These are phyloP conservation scores for Andrena hattorfiana DNA, from an alignment of 2,888 invertebrate species.

Conservation along the genomic window DNA sequence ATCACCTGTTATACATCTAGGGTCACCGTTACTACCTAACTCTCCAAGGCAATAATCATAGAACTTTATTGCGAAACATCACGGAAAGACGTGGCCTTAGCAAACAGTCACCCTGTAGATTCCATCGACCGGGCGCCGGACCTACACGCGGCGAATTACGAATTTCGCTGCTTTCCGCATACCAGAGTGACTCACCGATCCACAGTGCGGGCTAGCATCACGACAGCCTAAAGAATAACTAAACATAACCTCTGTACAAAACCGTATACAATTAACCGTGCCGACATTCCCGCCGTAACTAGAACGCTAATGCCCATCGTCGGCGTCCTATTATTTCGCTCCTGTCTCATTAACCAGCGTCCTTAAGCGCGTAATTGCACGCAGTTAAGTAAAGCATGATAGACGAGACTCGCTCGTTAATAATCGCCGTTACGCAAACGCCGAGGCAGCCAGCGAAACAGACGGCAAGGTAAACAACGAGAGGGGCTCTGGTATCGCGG, in stretches of 20 bases:
- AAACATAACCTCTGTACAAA: neutral
- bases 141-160: no score
- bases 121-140: no score
- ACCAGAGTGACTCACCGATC: no score
- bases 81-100: no score
- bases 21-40: no score
- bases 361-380: neutral
- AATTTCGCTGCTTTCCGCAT: no score
- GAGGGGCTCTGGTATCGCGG: neutral
- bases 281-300: neutral
- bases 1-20: no score
- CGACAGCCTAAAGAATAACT: neutral
- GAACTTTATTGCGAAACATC: no score
- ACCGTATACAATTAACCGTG: neutral
- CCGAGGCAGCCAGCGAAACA: neutral
- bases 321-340: neutral
- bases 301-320: neutral
- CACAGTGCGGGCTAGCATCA: neutral
- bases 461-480: neutral
- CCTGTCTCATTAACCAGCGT: neutral
- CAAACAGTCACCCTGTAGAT: no score
- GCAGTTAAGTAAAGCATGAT: slow-evolving; percentile 9
- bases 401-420: neutral
- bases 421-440: slow-evolving; percentile 19
- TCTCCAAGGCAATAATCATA: no score